A percentile compares a stretch with the other conserved stretches of the same genome.
Conservation (phyloP, 1,140 invertebrate genomes). For the Planococcus citri region DNA sequence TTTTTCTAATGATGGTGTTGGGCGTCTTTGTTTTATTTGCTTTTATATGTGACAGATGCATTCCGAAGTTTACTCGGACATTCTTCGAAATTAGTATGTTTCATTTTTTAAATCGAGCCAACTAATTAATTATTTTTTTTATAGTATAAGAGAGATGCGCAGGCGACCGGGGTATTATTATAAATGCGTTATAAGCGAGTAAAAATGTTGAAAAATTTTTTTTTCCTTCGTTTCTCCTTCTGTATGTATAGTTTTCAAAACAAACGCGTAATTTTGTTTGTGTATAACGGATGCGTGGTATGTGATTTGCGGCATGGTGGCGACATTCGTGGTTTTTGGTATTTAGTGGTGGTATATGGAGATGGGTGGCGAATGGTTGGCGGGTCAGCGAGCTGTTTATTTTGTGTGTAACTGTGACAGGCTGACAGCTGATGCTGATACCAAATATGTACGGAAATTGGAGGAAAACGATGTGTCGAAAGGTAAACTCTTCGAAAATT, state of each 20-base stretch:
- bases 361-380: neutral
- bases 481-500: too few relatives aligned
- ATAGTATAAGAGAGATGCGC: neutral
- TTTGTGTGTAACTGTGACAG: neutral
- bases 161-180: too few relatives aligned
- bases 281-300: neutral
- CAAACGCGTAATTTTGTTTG: too few relatives aligned
- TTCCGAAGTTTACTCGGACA: too few relatives aligned
- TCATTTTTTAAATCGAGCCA: too few relatives aligned
- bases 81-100: too few relatives aligned
- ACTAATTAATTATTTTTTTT: too few relatives aligned
- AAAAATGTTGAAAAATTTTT: neutral
- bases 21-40: neutral
- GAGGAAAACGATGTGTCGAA: too few relatives aligned
- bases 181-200: neutral
- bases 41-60: neutral
- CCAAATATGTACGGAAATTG: too few relatives aligned
- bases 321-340: too few relatives aligned
- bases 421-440: neutral
- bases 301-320: too few relatives aligned
- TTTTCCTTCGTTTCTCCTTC: neutral
- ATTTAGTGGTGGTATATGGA: neutral
- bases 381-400: neutral
- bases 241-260: too few relatives aligned
- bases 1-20: neutral